phyloP scores from a whole-genome alignment of 2,797 vertebrate species.

The Anniella stebbinsi region DNA sequence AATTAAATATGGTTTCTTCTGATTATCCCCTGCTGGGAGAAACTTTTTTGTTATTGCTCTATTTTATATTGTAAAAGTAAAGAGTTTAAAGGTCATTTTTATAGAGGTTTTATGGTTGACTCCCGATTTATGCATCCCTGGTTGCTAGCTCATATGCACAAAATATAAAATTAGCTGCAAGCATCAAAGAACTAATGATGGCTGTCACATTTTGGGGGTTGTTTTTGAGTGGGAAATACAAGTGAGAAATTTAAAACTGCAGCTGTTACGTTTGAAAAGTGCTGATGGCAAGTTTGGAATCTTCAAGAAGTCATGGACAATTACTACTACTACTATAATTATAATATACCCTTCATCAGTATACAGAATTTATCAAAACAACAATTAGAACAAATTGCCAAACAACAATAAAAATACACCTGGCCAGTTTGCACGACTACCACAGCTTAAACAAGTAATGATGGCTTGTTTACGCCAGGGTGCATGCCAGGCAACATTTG shows the following conservation, averaged over 20 bases:
- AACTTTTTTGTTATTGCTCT: conserved; percentile 31
- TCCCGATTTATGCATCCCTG: conserved; percentile 42
- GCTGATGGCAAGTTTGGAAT: not conserved
- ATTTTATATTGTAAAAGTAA: conserved; percentile 47
- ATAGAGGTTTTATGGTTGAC: conserved; percentile 23
- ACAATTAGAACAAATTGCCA: no score
- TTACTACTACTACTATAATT: not conserved
- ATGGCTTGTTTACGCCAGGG: no score
- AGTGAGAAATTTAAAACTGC: conserved; percentile 25
- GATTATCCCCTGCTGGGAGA: conserved; percentile 28
- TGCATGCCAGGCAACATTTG: no score
- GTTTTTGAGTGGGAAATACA: not conserved
- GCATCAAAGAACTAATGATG: not conserved
- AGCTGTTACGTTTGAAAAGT: not conserved
- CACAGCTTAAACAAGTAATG: no score
- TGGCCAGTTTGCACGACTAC: no score
- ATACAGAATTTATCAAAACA: no score
- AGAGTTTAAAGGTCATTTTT: conserved; percentile 46
- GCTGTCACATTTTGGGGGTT: not conserved
- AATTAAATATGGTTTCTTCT: conserved; percentile 44
- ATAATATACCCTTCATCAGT: no score
- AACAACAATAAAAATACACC: no score
- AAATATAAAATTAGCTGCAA: conserved; percentile 33
- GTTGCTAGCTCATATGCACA: conserved; percentile 16
- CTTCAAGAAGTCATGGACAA: conserved; percentile 17